Evolutionary conservation across 37 sponge, comb jelly and placozoan genomes (phyloP), one percentile per base, ranked within the genome.

Genomic region (Beroe forskalii): DNA sequence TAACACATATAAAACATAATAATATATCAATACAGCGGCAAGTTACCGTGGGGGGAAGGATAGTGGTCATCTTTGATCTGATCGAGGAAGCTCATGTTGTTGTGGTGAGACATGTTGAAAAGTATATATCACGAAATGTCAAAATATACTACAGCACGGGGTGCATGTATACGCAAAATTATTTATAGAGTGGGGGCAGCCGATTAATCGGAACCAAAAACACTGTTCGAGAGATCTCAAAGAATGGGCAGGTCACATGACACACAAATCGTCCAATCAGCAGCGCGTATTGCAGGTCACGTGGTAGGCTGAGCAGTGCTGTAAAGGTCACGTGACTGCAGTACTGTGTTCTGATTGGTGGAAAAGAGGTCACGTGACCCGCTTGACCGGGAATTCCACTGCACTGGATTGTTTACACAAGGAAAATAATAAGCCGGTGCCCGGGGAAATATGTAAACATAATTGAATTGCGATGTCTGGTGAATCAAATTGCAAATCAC

Each of bases 171-270:
- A n/a, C n/a, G 72, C 72, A 17, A 36, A 69, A 37, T 30, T 63
- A 63, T 63, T 63, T n/a, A n/a, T n/a, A n/a, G n/a, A n/a, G n/a
- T n/a, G n/a, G 55, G 12, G 6, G 55, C 55, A 48, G 55, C 55
- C 39, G 72, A 69, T 69, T 36, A 32, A 69, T 69, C 72, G 72
- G 72, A 69, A 69, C 72, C 72, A 69, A 69, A 69, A 69, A 69
- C 55, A 48, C 12, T n/a, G n/a, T n/a, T n/a, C n/a, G n/a, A n/a
- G n/a, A n/a, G n/a, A n/a, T n/a, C n/a, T n/a, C n/a, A n/a, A n/a
- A n/a, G n/a, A n/a, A n/a, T n/a, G n/a, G n/a, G n/a, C n/a, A n/a
- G n/a, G n/a, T n/a, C n/a, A n/a, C n/a, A n/a, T n/a, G n/a, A n/a
- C n/a, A n/a, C n/a, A n/a, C n/a, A n/a, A n/a, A n/a, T n/a, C n/a